A percentile compares a stretch with the other conserved stretches of the same genome.
Evolutionary conservation across 2,797 vertebrate genomes (phyloP).

Genomic region (Ammospiza maritima): DNA sequence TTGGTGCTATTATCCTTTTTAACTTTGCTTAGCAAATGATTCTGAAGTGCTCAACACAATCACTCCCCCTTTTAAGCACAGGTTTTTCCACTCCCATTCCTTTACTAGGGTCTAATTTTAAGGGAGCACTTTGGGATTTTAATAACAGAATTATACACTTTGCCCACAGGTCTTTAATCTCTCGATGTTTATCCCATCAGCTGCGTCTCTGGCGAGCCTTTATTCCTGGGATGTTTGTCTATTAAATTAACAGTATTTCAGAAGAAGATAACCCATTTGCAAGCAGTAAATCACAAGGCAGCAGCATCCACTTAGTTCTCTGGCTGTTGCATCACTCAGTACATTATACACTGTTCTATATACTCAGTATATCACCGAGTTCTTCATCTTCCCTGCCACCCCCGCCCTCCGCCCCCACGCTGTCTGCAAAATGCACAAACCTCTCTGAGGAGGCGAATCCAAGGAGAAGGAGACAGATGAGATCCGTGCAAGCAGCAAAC

Average conservation of each 20-base stretch:
- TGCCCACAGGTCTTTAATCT: slow-evolving; percentile 75
- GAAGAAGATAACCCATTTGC: slow-evolving; percentile 69
- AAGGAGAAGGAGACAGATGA: slow-evolving; percentile 18
- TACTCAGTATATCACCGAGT: neutral
- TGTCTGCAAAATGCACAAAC: slow-evolving; percentile 51
- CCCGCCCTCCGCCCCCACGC: slow-evolving; percentile 32
- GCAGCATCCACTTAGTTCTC: slow-evolving; percentile 59
- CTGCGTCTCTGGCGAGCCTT: slow-evolving; percentile 65
- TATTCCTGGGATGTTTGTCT: slow-evolving; percentile 79
- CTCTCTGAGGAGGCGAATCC: slow-evolving; percentile 21
- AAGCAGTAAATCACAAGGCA: slow-evolving; percentile 75
- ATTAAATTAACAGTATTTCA: slow-evolving; percentile 80
- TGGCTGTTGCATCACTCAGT: slow-evolving; percentile 49
- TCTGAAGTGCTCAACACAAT: slow-evolving; percentile 48
- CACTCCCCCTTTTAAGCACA: slow-evolving; percentile 58
- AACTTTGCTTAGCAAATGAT: slow-evolving; percentile 60
- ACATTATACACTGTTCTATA: slow-evolving; percentile 49
- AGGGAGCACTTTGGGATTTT: slow-evolving; percentile 69
- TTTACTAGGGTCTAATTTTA: slow-evolving; percentile 54
- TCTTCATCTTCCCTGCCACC: slow-evolving; percentile 55
- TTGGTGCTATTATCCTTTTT: slow-evolving; percentile 42
- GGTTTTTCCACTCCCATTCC: slow-evolving; percentile 52
- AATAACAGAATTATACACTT: slow-evolving; percentile 71
- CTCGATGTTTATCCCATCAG: slow-evolving; percentile 74
- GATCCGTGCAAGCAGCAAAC: neutral